Conservation (phyloP, 2,797 vertebrate species). For the Pipistrellus pipistrellus region DNA sequence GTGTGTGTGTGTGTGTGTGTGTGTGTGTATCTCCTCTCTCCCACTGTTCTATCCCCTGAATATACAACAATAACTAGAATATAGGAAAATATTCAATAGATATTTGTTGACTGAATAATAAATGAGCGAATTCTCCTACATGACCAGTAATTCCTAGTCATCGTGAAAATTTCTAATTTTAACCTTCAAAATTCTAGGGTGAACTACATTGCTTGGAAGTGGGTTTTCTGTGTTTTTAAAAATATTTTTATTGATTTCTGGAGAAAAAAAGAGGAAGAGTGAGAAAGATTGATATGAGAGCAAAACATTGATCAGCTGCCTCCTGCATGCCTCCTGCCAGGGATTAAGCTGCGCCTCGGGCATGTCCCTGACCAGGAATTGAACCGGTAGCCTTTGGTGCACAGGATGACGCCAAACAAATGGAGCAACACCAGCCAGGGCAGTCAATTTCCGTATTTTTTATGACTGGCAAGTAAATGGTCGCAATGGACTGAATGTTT, state of each 20-base stretch:
- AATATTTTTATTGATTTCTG: neutral
- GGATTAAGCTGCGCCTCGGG: neutral
- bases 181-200: neutral
- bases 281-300: neutral
- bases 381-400: neutral
- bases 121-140: conserved; percentile 7
- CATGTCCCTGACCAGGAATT: neutral
- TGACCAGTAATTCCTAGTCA: neutral
- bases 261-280: neutral
- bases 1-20: too few species aligned
- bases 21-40: neutral
- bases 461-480: conserved; percentile 3
- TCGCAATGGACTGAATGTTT: neutral
- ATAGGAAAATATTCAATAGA: neutral
- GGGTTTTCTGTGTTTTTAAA: neutral
- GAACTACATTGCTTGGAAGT: neutral
- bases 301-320: neutral
- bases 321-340: neutral
- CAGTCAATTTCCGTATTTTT: neutral
- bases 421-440: neutral
- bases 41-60: neutral
- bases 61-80: neutral
- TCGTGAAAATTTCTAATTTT: conserved; percentile 50
- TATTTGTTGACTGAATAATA: conserved; percentile 2
- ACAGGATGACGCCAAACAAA: neutral